Evolutionary conservation across 2,797 vertebrate species (phyloP).

Genomic region (Cyprinella venusta): DNA sequence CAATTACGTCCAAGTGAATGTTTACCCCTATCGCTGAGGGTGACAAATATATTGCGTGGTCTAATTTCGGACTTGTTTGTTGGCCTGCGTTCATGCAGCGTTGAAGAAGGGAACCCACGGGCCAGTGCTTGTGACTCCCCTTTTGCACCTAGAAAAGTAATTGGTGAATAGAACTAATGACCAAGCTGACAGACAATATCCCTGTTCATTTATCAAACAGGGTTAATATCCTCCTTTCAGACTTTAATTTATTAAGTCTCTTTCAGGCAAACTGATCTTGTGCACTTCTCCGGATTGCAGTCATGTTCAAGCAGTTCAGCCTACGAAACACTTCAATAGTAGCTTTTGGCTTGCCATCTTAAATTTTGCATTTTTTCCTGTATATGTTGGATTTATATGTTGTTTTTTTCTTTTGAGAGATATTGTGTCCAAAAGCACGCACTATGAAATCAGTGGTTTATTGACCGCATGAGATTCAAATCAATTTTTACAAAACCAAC

Average conservation of each 20-base stretch:
- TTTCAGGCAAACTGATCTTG: conserved; percentile 54
- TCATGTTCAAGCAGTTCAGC: conserved; percentile 19
- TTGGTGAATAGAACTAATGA: conserved; percentile 68
- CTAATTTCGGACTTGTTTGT: conserved; percentile 46
- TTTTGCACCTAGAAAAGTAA: conserved; percentile 50
- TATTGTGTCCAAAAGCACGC: conserved; percentile 16
- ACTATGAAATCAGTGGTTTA: conserved; percentile 28
- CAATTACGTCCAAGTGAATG: conserved; percentile 34
- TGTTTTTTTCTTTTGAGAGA: not conserved
- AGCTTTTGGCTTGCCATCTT: not conserved
- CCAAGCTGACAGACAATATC: conserved; percentile 70
- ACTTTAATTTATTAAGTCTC: conserved; percentile 75
- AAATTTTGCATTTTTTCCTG: not conserved
- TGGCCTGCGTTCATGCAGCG: not conserved
- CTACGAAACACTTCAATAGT: not conserved
- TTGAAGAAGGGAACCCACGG: conserved; percentile 35
- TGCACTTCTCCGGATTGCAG: conserved; percentile 42
- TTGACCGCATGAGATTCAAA: conserved; percentile 40
- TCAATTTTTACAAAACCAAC: conserved; percentile 43
- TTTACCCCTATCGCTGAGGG: conserved; percentile 33
- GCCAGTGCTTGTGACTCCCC: conserved; percentile 40
- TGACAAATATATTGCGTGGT: conserved; percentile 41
- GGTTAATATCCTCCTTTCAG: conserved; percentile 70
- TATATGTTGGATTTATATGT: conserved; percentile 6
- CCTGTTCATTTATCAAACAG: conserved; percentile 78